phyloP scores from a whole-genome alignment of 2,888 invertebrate genomes.

The Polietes domitor region DNA sequence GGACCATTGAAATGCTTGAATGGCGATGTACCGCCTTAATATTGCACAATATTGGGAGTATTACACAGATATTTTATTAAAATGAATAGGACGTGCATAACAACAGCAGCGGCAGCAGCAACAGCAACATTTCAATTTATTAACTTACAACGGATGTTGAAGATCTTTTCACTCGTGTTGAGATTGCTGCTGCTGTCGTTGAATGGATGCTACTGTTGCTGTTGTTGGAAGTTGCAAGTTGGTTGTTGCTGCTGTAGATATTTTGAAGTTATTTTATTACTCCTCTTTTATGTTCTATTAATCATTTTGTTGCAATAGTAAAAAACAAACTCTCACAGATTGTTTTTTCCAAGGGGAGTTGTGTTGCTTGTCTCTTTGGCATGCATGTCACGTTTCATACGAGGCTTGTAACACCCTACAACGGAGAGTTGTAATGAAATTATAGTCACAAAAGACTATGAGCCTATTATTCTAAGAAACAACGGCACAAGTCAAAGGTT shows the following conservation, averaged over 20 bases:
- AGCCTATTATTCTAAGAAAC: too few species aligned
- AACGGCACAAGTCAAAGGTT: too few species aligned
- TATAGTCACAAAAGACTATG: too few species aligned
- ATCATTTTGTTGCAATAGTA: constrained; percentile 47
- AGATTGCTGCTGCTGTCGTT: constrained; percentile 56
- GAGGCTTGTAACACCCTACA: too few species aligned
- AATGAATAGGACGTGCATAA: constrained; percentile 45
- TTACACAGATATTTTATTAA: constrained; percentile 52
- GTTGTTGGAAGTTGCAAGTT: too few species aligned
- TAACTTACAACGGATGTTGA: constrained; percentile 52
- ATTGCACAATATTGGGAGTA: constrained; percentile 33
- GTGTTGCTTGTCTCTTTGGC: neutral
- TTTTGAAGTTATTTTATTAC: constrained; percentile 39
- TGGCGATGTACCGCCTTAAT: constrained; percentile 21
- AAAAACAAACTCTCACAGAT: constrained; percentile 8
- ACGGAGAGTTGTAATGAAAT: too few species aligned
- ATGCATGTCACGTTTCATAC: too few species aligned
- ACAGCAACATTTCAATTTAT: constrained; percentile 65
- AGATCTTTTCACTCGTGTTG: constrained; percentile 46
- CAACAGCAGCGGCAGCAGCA: constrained; percentile 3
- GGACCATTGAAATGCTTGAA: constrained; percentile 56
- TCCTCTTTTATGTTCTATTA: constrained; percentile 47
- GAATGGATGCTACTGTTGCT: too few species aligned
- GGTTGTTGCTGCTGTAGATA: constrained; percentile 32
- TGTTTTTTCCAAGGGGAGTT: constrained; percentile 42